Percentiles rank a stretch among this genome's conserved stretches.
These are phyloP conservation scores for Drosophila equinoxialis DNA, from an alignment of 1,140 invertebrate genomes.

Conservation along the genomic window DNA sequence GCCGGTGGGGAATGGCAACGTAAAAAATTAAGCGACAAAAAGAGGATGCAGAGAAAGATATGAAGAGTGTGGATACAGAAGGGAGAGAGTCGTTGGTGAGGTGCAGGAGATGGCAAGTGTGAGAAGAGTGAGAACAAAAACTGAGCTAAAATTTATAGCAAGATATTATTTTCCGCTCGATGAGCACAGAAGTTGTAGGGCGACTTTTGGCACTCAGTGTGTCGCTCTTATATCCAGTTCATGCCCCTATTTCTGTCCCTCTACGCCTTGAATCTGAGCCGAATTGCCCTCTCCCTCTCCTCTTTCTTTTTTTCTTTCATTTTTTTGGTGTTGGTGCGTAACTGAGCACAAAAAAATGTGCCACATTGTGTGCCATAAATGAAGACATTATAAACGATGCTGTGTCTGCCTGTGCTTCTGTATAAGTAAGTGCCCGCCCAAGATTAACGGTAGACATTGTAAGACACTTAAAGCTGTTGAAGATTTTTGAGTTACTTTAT, in stretches of 20 bases:
- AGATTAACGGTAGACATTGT: constrained; percentile 79
- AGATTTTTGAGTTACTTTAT: constrained; percentile 71
- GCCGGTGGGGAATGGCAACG: constrained; percentile 17
- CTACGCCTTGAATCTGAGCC: neutral
- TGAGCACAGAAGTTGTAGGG: constrained; percentile 79
- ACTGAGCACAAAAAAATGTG: constrained; percentile 73
- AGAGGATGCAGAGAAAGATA: constrained; percentile 17
- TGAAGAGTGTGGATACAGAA: neutral
- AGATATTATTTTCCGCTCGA: constrained; percentile 81
- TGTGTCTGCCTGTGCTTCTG: constrained; percentile 29
- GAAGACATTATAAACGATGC: constrained; percentile 76
- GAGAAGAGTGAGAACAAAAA: constrained; percentile 45
- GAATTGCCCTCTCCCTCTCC: neutral
- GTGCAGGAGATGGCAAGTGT: neutral
- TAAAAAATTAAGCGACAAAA: constrained; percentile 31
- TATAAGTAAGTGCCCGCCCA: constrained; percentile 51
- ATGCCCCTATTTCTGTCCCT: constrained; percentile 8
- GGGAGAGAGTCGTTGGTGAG: neutral
- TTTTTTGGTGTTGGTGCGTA: constrained; percentile 78
- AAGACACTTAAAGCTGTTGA: constrained; percentile 78
- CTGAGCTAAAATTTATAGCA: constrained; percentile 76
- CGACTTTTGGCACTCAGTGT: constrained; percentile 69
- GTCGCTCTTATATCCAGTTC: neutral
- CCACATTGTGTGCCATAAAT: constrained; percentile 76
- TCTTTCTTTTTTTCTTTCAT: constrained; percentile 24